Conservation (phyloP, 2,888 invertebrate genomes). For the Ceraclea dissimilis region DNA sequence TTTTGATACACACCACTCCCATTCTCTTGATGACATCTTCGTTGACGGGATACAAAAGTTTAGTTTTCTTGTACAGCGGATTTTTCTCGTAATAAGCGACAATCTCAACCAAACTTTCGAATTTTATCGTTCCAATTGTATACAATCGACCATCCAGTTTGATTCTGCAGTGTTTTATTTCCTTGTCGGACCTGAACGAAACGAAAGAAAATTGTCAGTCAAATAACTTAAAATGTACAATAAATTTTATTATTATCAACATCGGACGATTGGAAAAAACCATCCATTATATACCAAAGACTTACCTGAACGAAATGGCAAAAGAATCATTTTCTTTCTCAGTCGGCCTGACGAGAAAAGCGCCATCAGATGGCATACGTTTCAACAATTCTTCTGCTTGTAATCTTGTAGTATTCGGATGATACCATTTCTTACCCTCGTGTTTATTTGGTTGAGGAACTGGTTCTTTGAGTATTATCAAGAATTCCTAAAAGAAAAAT, state of each 20-base stretch:
- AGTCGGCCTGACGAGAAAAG: slow-evolving; percentile 88
- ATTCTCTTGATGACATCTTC: slow-evolving; percentile 61
- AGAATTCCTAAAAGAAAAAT: slow-evolving; percentile 59
- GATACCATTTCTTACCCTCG: slow-evolving; percentile 90
- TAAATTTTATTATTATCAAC: too few relatives aligned
- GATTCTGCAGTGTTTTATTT: slow-evolving; percentile 95
- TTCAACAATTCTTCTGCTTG: slow-evolving; percentile 85
- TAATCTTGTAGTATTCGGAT: slow-evolving; percentile 67
- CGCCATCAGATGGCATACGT: slow-evolving; percentile 80
- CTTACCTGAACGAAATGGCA: slow-evolving; percentile 87
- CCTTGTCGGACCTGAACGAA: slow-evolving; percentile 70
- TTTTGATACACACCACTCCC: slow-evolving; percentile 58
- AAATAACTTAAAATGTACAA: background rate
- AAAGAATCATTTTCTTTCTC: slow-evolving; percentile 80
- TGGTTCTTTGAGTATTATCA: slow-evolving; percentile 79
- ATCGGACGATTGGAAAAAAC: too few relatives aligned
- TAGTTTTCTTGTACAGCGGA: slow-evolving; percentile 86
- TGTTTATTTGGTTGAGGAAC: slow-evolving; percentile 94
- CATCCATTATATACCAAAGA: too few relatives aligned
- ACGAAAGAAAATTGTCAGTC: background rate
- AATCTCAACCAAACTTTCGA: slow-evolving; percentile 92
- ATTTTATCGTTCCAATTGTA: slow-evolving; percentile 84
- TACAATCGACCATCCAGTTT: slow-evolving; percentile 87
- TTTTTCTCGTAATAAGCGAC: slow-evolving; percentile 86
- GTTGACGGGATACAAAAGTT: slow-evolving; percentile 75